Base-by-base conservation (phyloP, 2,797 vertebrate species). In the Hipposideros larvatus region DNA sequence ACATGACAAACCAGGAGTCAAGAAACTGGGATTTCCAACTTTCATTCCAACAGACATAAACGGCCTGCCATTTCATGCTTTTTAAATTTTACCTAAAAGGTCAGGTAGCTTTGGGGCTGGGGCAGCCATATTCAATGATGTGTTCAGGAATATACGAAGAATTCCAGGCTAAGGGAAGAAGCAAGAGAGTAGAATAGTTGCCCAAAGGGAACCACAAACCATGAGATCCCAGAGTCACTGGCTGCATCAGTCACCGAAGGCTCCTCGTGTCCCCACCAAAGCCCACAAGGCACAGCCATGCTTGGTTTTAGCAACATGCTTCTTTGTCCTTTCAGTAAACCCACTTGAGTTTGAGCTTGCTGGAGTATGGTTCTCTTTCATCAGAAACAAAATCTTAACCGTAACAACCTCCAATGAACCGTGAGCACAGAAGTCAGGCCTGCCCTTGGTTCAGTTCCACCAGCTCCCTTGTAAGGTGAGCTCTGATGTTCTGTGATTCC, bases 191-290 rank as follows among this genome's bases (percentile, higher is more conserved):
- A 18, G 53, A 73, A 5, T 0, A 48, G 34, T 31, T 31, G 48
- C 26, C 61, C 63, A 4, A 10, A 51, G 48, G 55, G 31, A 48
- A 26, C 41, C 34, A n/a, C 3, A 43, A n/a, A 51, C 9, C 15
- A 5, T 0, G 4, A 0, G 1, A 28, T 43, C 34, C 19, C 51
- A 65, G 37, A 70, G 31, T 26, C 75, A 26, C 15, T 5, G 65
- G 6, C 21, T 22, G 70, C 13, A 4, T 9, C 8, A 4, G 22
- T 34, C 74, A n/a, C 10, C 6, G 41, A 26, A 2, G 19, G 16
- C 34, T n/a, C 13, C 70, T 82, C 22, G 11, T 26, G 71, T 78
- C 8, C 16, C 41, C 28, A 14, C 5, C 41, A 31, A 11, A 73
- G 19, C 26, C 34, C 57, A 9, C 8, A 57, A 41, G 43, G 4